These are phyloP conservation scores for Notocelia uddmanniana DNA, from an alignment of 2,888 invertebrate species.

Conservation along the genomic window DNA sequence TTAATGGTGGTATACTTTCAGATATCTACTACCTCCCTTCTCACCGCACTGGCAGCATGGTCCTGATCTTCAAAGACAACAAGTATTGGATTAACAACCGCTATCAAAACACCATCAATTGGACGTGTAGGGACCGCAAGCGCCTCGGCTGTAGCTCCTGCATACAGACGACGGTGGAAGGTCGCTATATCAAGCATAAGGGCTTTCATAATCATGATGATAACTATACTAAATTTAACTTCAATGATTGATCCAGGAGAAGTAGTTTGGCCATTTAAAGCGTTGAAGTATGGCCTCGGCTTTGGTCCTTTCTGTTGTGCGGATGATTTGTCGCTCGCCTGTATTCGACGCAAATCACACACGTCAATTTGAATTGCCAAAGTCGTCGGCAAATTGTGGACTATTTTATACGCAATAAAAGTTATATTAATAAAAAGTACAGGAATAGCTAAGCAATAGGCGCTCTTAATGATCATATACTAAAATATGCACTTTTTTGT, in stretches of 20 bases:
- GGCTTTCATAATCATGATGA: slow-evolving; percentile 79
- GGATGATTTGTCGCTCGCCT: neutral
- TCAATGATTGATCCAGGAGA: slow-evolving; percentile 72
- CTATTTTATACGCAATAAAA: neutral
- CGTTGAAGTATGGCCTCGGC: neutral
- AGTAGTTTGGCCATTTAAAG: neutral
- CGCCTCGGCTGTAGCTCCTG: slow-evolving; percentile 79
- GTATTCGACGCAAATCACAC: neutral
- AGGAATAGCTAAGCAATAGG: neutral
- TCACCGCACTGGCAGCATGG: slow-evolving; percentile 82
- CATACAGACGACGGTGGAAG: slow-evolving; percentile 78
- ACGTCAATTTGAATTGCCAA: neutral
- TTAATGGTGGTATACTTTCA: slow-evolving; percentile 60
- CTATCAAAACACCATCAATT: slow-evolving; percentile 81
- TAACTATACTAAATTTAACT: slow-evolving; percentile 81
- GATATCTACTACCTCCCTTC: slow-evolving; percentile 81
- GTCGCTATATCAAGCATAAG: slow-evolving; percentile 78
- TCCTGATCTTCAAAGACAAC: slow-evolving; percentile 80
- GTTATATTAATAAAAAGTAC: neutral
- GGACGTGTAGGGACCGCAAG: slow-evolving; percentile 80
- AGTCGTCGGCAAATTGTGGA: neutral
- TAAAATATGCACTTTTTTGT: neutral
- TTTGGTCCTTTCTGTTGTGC: neutral
- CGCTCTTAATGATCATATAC: neutral
- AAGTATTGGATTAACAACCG: slow-evolving; percentile 83